These are phyloP conservation scores for Thereva unica DNA, from an alignment of 2,888 invertebrate genomes.

Conservation along the genomic window DNA sequence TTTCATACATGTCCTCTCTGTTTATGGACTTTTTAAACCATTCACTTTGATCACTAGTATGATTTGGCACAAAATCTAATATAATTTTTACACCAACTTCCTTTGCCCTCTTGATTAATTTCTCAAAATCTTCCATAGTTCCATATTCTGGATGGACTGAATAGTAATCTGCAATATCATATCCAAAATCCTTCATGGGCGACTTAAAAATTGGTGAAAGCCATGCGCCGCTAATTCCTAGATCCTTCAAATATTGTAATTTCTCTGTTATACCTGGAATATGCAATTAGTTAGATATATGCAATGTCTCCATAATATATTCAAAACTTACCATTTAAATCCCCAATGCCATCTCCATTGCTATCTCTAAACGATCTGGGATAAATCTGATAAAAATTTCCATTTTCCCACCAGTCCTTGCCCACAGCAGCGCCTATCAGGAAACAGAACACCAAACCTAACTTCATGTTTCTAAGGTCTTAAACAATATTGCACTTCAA, in stretches of 20 bases:
- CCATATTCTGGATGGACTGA: slow-evolving; percentile 73
- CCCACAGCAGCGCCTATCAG: slow-evolving; percentile 29
- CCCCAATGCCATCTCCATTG: slow-evolving; percentile 82
- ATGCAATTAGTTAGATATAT: slow-evolving; percentile 40
- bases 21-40: slow-evolving; percentile 81
- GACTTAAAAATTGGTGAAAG: slow-evolving; percentile 75
- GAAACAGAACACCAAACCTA: no score
- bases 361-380: slow-evolving; percentile 84
- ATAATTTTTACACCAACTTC: slow-evolving; percentile 60
- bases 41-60: slow-evolving; percentile 77
- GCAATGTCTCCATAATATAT: not conserved
- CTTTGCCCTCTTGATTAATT: slow-evolving; percentile 61
- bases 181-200: slow-evolving; percentile 79
- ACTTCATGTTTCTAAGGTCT: no score
- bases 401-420: slow-evolving; percentile 81
- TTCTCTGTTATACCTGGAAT: slow-evolving; percentile 63
- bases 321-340: slow-evolving; percentile 69
- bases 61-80: slow-evolving; percentile 74
- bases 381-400: slow-evolving; percentile 83
- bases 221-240: slow-evolving; percentile 72
- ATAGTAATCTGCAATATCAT: slow-evolving; percentile 73
- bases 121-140: slow-evolving; percentile 70
- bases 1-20: slow-evolving; percentile 65
- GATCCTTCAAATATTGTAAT: slow-evolving; percentile 67
- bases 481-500: no score